Conservation (phyloP, 2,113 vertebrate species). For the Ailuropoda melanoleuca region DNA sequence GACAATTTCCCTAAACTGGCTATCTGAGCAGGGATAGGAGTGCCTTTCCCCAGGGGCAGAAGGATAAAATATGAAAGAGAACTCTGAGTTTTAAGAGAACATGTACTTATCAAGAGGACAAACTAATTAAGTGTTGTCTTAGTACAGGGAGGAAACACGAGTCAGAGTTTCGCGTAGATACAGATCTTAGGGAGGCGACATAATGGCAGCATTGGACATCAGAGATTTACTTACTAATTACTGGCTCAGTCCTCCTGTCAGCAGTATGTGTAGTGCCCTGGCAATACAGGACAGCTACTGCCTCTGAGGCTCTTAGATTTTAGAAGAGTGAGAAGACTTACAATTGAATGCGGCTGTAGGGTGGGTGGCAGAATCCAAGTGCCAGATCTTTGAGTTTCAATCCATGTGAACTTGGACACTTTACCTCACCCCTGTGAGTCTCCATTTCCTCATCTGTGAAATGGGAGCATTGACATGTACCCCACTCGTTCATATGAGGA, state of each 20-base stretch:
- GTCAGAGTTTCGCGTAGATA: neutral
- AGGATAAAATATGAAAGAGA: neutral
- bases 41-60: neutral
- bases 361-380: neutral
- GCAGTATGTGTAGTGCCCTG: rapidly evolving
- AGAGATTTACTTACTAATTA: too few relatives aligned
- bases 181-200: neutral
- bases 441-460: neutral
- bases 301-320: neutral
- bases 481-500: neutral
- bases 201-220: neutral
- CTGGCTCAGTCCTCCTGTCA: neutral
- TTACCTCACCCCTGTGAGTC: neutral
- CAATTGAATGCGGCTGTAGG: neutral
- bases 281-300: neutral
- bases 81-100: neutral
- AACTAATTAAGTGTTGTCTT: neutral
- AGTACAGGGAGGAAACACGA: neutral
- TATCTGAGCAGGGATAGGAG: neutral
- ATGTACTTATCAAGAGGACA: neutral
- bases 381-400: neutral
- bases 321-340: neutral
- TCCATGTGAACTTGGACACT: rapidly evolving
- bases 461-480: rapidly evolving
- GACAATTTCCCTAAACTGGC: neutral